These are phyloP conservation scores for Pseudococcus longispinus DNA, from an alignment of 2,888 invertebrate genomes.

Conservation along the genomic window DNA sequence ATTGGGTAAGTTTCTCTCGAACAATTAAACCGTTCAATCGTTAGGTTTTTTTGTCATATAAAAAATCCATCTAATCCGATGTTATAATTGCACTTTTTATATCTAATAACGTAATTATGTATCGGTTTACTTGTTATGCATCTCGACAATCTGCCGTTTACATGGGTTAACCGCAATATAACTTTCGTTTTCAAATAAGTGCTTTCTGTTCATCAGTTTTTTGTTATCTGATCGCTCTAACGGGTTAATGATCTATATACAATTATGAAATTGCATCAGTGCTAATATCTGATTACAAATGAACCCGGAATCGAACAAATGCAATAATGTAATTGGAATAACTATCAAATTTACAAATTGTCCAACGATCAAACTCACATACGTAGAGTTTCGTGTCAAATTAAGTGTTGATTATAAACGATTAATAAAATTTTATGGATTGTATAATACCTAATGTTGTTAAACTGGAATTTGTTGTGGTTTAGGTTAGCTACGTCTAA, in stretches of 20 bases:
- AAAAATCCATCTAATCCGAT: background rate
- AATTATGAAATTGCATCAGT: background rate
- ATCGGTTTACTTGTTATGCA: background rate
- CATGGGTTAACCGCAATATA: conserved; percentile 13
- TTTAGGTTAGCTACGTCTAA: background rate
- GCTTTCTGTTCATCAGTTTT: conserved; percentile 12
- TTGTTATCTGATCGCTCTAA: background rate
- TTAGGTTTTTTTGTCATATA: background rate
- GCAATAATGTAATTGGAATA: background rate
- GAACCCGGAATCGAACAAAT: conserved; percentile 5
- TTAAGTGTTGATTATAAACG: background rate
- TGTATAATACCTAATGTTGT: conserved; percentile 15
- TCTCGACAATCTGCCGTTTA: background rate
- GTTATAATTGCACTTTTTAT: background rate
- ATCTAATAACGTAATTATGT: background rate
- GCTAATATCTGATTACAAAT: background rate
- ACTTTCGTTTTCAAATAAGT: conserved; percentile 45
- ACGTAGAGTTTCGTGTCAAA: background rate
- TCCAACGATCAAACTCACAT: background rate
- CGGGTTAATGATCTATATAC: conserved; percentile 25
- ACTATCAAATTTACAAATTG: conserved; percentile 1
- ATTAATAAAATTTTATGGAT: background rate
- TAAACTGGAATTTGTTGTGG: background rate
- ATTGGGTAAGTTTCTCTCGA: background rate
- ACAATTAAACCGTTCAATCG: background rate